Evolutionary conservation across 37 sponge, comb jelly and placozoan species (phyloP).

Genomic region (Haliclona indistincta): DNA sequence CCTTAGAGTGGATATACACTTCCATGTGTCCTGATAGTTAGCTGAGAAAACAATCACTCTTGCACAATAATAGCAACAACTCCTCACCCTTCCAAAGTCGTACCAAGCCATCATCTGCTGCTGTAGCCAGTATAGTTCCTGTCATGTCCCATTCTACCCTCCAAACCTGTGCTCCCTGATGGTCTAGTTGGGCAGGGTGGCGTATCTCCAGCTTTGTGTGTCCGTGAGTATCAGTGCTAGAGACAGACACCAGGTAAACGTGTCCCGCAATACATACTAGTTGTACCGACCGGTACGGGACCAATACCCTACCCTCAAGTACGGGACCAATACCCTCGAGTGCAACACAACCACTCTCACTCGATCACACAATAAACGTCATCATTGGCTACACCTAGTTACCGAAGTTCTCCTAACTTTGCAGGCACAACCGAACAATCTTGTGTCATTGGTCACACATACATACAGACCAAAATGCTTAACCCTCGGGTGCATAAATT

Average conservation of each 20-base stretch:
- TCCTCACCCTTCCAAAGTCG: constrained; percentile 88
- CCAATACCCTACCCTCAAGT: too few relatives aligned
- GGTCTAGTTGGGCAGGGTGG: constrained; percentile 86
- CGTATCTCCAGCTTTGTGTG: constrained; percentile 83
- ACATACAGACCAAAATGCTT: too few relatives aligned
- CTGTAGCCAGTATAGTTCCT: constrained; percentile 88
- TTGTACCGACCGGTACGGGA: too few relatives aligned
- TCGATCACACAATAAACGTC: too few relatives aligned
- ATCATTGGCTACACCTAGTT: too few relatives aligned
- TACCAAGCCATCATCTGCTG: constrained; percentile 94
- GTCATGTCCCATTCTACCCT: constrained; percentile 95
- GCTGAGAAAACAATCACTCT: constrained; percentile 37
- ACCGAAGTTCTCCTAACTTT: too few relatives aligned
- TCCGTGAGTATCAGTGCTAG: constrained; percentile 51
- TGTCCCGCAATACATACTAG: too few relatives aligned
- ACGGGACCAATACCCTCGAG: too few relatives aligned
- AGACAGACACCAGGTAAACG: background rate
- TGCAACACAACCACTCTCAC: too few relatives aligned
- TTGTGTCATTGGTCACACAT: too few relatives aligned
- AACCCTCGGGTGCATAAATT: too few relatives aligned
- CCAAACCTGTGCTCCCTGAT: constrained; percentile 87
- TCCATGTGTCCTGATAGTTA: constrained; percentile 88
- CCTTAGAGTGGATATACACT: constrained; percentile 56
- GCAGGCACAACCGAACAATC: too few relatives aligned
- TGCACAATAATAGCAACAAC: background rate